Evolutionary conservation across 2,888 invertebrate genomes (phyloP), one percentile per base, ranked within the genome.

Genomic region (Catotricha subobsoleta): DNA sequence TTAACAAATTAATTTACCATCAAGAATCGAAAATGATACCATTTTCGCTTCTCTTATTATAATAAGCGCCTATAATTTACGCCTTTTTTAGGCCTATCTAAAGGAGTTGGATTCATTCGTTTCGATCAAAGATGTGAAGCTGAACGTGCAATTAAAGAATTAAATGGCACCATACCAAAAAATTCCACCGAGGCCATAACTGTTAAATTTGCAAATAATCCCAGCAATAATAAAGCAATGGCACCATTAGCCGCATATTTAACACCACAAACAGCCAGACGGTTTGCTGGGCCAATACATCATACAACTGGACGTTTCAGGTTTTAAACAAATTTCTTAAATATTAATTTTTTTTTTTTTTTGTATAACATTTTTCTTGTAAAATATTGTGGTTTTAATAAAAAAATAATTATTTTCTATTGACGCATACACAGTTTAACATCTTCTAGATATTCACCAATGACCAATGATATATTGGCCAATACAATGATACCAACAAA

Each of bases 191-290:
- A 90, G 64, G 86, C 88, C 44, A 86, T 91, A 59, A 88, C 87
- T 48, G 91, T 91, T 55, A 91, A 91, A 67, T 91, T 91, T 65
- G 91, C 91, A 50, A 91, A 91, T 67, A 88, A 88, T 60, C 91
- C 90, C 40, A 81, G 80, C 68, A 86, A 82, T 66, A 80, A 79
- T 55, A 81, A 81, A 65, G 77, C 80, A 52, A 67, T 81, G 64
- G 78, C 81, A 51, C 81, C 82, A 38, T 72, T 86, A 55, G 80
- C 84, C 20, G 84, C 86, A 43, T 86, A 84, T 64, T 69, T 86
- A 57, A 75, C 87, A 43, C 82, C 82, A 50, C 81, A 80, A 41
- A 58, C 70, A 66, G 40, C 60, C 66, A 73, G 82, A 47, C 74
- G 82, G 50, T 86, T 88, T 62, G 78, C 81, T 40, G 79, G 87